Evolutionary conservation across 2,888 invertebrate genomes (phyloP), one percentile per base, ranked within the genome.

Genomic region (Drosophila percnosoma): DNA sequence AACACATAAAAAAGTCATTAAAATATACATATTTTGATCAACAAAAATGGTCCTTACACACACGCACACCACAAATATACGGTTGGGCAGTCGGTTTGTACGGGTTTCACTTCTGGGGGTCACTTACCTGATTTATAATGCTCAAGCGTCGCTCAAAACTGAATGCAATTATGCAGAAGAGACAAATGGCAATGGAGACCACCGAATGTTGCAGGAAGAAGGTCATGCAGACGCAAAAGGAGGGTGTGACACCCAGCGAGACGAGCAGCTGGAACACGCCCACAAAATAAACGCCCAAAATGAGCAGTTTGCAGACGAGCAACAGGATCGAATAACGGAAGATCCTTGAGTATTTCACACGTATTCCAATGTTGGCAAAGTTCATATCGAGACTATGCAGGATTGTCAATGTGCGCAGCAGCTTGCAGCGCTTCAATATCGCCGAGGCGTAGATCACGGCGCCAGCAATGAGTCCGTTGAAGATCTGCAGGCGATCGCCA

Each of bases 191-290:
- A 49, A 92, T 85, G 55, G 92, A 91, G 18, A 92, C 83, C 21
- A 92, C 91, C 18, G 91, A 83, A 64, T 92, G 91, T 48, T 93
- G 93, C 74, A 92, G 69, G 48, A 92, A 87, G 65, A 92, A 92
- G 2, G 91, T 90, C 55, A 92, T 88, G 71, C 92, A 92, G 45
- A 93, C 88, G 45, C 89, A 88, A 59, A 92, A 85, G 21, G 92
- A 90, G 4, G 92, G 92, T 8, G 82, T 87, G 0, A 92, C 87
- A 52, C 88, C 82, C 53, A 91, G 75, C 0, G 90, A 90, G 55
- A 82, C 83, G n/a, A 93, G 78, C 33, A 92, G 78, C 49, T 83
- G 87, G 72, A 90, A 92, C 7, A 92, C 92, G 8, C 93, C 92
- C 45, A 87, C 78, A 54, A 92, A 90, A 68, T 92, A 92, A 2